Evolutionary conservation across 2,888 invertebrate genomes (phyloP), one percentile per base, ranked within the genome.

Genomic region (Sphaerophoria rueppellii): DNA sequence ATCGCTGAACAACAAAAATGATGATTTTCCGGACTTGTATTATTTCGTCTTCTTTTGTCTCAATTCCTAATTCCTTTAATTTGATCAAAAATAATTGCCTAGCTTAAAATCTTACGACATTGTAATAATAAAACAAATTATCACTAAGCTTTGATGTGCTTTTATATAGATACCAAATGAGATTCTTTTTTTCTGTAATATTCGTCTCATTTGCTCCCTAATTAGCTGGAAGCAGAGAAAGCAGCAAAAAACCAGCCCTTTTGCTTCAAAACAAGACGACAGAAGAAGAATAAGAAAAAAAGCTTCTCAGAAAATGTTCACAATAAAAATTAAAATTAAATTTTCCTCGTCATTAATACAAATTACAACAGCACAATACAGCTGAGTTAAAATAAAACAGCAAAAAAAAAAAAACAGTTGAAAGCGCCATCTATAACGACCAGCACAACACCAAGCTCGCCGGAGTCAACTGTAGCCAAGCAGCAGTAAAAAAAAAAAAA

Each of bases 291-390:
- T 16, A 40, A 40, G 11, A 24, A 67, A 0, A 12, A 50, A 24
- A 52, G 6, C 43, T 70, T 57, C 35, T 3, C 35, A 63, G 70
- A 71, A 81, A 76, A 77, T 48, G 24, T 24, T 54, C 52, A 40
- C 58, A 50, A 52, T 50, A 72, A 73, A 72, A 82, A 73, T 55
- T 54, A 73, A 78, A 78, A 82, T 77, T 72, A 61, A 82, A 70
- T 74, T 82, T 73, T 35, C 43, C 55, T 61, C 69, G 61, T 54
- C 77, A 82, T 82, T 78, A 70, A 82, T 82, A 74, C 78, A 78
- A 70, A 82, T 82, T 82, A 78, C 72, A 69, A 76, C 48, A 76
- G 24, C 24, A 76, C 16, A 60, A 60, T 40, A 52, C 16, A 35
- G 11, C 32, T 14, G 9, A 43, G 43, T n/a, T n/a, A n/a, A n/a